A percentile compares a stretch with the other conserved stretches of the same genome.
Evolutionary conservation across 2,888 invertebrate species (phyloP).

Genomic region (Xestia c-nigrum): DNA sequence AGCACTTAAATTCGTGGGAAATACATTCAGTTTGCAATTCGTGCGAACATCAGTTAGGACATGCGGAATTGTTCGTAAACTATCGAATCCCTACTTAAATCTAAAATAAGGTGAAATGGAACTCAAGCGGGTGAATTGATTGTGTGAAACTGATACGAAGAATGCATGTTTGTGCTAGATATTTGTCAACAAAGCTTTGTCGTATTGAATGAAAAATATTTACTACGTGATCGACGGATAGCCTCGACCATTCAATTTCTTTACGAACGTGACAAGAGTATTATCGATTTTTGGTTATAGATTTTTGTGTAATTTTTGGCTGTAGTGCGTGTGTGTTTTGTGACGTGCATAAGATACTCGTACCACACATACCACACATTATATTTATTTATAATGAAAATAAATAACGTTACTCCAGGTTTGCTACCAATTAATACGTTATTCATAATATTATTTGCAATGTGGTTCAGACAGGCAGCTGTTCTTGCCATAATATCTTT

Average conservation of each 20-base stretch:
- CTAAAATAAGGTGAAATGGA: conserved; percentile 42
- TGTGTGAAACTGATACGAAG: conserved; percentile 70
- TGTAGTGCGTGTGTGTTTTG: conserved; percentile 42
- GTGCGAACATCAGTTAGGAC: conserved; percentile 53
- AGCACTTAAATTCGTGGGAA: conserved; percentile 68
- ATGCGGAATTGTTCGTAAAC: conserved; percentile 47
- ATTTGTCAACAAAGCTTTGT: conserved; percentile 83
- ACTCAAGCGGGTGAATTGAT: conserved; percentile 38
- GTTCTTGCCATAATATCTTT: neutral
- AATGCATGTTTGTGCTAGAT: conserved; percentile 79
- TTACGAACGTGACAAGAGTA: conserved; percentile 58
- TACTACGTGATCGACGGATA: conserved; percentile 51
- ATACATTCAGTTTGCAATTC: conserved; percentile 53
- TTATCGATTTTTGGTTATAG: conserved; percentile 36
- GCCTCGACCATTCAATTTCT: conserved; percentile 65
- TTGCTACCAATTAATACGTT: conserved; percentile 21
- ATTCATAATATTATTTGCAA: neutral
- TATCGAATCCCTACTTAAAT: conserved; percentile 54
- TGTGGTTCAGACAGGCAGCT: neutral
- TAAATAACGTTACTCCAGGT: conserved; percentile 22
- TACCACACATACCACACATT: neutral
- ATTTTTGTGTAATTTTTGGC: conserved; percentile 31
- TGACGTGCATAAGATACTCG: conserved; percentile 24
- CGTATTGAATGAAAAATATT: conserved; percentile 73
- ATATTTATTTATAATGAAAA: conserved; percentile 34